Evolutionary conservation across 2,113 vertebrate species (phyloP).

Genomic region (Hippocampus comes): DNA sequence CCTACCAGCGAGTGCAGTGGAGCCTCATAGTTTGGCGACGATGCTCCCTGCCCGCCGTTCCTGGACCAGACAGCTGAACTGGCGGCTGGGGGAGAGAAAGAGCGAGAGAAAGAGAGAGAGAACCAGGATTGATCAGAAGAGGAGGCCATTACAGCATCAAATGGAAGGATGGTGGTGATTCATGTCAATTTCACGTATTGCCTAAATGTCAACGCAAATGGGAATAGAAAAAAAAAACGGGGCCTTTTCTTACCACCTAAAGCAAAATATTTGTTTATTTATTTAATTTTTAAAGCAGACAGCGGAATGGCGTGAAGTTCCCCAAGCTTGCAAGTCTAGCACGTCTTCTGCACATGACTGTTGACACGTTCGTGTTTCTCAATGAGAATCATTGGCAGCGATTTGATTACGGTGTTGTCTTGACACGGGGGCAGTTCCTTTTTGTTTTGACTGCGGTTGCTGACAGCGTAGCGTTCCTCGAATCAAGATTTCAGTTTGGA

Average conservation of each 20-base stretch:
- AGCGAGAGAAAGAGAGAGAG: constrained; percentile 4
- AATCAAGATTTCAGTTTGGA: neutral
- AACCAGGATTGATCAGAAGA: constrained; percentile 18
- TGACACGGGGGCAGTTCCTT: neutral
- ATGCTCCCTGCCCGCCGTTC: constrained; percentile 62
- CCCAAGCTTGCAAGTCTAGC: neutral
- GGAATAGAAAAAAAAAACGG: neutral
- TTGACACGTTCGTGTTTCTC: neutral
- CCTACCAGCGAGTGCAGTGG: constrained; percentile 66
- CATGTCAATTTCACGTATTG: no score
- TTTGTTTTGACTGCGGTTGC: no score
- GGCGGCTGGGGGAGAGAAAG: constrained; percentile 48
- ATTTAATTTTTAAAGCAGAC: no score
- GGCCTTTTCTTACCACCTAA: no score
- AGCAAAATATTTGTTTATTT: no score
- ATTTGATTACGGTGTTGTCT: neutral
- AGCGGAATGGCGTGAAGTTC: no score
- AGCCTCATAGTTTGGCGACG: constrained; percentile 67
- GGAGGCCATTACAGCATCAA: neutral
- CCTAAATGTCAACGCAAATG: no score
- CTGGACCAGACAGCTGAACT: constrained; percentile 68
- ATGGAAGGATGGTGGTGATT: neutral
- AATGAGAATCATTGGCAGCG: neutral
- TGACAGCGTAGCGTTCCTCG: neutral
- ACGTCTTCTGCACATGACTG: neutral